Conservation (phyloP, 2,113 vertebrate genomes). For the Orientallactaga bullata region DNA sequence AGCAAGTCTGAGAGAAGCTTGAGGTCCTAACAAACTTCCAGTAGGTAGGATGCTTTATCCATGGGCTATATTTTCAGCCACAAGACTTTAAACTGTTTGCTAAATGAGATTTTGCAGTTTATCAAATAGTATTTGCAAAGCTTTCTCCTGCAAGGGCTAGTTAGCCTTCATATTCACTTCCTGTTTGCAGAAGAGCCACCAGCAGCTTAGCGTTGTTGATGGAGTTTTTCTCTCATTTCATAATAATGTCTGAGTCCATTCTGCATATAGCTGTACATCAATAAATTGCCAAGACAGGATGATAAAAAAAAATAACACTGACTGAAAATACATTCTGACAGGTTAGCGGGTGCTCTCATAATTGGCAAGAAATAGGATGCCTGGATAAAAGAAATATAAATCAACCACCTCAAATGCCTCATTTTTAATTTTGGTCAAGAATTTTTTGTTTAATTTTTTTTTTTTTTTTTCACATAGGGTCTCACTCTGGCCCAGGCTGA, state of each 20-base stretch:
- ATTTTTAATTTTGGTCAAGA: not conserved
- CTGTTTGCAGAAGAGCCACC: not conserved
- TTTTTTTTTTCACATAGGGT: too few relatives aligned
- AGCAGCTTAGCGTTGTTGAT: not conserved
- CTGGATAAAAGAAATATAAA: not conserved
- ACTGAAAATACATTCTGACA: not conserved
- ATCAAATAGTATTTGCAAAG: not conserved
- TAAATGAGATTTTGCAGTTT: not conserved
- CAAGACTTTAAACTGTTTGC: not conserved
- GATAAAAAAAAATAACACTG: not conserved
- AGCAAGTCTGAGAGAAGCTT: not conserved
- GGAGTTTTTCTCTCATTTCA: constrained; percentile 14
- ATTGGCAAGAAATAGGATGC: not conserved
- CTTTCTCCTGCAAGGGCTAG: not conserved
- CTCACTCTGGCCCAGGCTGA: too few relatives aligned
- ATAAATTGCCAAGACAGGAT: not conserved
- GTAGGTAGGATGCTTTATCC: not conserved
- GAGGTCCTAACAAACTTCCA: not conserved
- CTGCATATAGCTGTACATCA: not conserved
- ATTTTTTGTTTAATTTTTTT: not conserved
- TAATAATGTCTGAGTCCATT: not conserved
- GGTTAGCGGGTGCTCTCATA: not conserved
- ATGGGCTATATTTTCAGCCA: not conserved
- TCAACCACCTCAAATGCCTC: not conserved
- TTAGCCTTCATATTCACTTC: not conserved